Evolutionary conservation across 2,113 vertebrate genomes (phyloP).

Genomic region (Aplodontia rufa): DNA sequence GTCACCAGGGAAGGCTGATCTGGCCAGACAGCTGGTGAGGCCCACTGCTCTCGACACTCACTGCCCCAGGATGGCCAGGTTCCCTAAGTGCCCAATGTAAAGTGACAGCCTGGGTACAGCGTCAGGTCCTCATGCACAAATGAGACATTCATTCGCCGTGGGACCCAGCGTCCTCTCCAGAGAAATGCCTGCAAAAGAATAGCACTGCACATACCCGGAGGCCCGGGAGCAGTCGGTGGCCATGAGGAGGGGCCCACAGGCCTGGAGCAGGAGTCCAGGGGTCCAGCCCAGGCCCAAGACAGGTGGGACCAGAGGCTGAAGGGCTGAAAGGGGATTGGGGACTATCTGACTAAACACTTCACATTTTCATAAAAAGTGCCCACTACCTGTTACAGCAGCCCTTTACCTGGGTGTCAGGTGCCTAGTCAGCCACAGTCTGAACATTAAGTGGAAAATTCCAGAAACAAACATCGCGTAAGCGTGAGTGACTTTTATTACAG

Average conservation of each 20-base stretch:
- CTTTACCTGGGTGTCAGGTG: too few species aligned
- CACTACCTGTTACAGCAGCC: too few species aligned
- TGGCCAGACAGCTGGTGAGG: not conserved
- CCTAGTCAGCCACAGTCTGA: not conserved
- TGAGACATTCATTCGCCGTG: rapidly evolving
- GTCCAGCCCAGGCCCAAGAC: too few species aligned
- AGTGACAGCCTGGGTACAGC: not conserved
- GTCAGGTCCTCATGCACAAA: not conserved
- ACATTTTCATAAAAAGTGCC: too few species aligned
- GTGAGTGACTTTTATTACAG: not conserved
- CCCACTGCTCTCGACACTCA: not conserved
- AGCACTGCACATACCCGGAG: too few species aligned
- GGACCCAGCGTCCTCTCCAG: rapidly evolving
- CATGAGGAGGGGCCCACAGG: too few species aligned
- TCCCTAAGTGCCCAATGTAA: not conserved
- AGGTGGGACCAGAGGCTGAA: too few species aligned
- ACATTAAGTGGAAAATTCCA: not conserved
- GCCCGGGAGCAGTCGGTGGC: too few species aligned
- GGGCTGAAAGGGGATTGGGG: too few species aligned
- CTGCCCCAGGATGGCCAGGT: not conserved
- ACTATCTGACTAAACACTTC: too few species aligned
- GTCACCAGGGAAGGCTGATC: not conserved
- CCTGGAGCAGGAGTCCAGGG: too few species aligned
- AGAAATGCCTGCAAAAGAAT: rapidly evolving
- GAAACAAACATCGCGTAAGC: not conserved